Evolutionary conservation across 1,140 invertebrate species (phyloP), one percentile per base, ranked within the genome.

Genomic region (Aphelinus certus): DNA sequence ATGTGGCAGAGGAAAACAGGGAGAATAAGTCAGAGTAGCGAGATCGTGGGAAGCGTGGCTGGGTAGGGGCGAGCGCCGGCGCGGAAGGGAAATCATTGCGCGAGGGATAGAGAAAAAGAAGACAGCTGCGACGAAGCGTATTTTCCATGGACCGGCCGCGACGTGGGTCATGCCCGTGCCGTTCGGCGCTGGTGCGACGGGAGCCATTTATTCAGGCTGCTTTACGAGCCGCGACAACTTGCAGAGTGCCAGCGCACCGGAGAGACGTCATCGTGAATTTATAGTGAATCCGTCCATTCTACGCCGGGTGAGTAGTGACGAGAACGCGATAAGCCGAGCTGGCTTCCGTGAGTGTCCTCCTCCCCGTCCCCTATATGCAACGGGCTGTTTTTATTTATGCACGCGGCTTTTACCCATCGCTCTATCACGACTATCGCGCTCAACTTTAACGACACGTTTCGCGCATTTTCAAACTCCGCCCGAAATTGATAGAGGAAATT

Each of bases 241-340:
- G 42, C 49, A 43, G 56, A 66, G 45, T 9, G 42, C 51, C 46
- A 10, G 2, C 3, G 56, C 1, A n/a, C n/a, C 42, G n/a, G 9
- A 55, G 51, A 53, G 48, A 66, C 45, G 64, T 66, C 64, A 66
- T 66, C 43, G 51, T 43, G 64, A 66, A 66, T 66, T 66, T 66
- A 66, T 65, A 45, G 64, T 56, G 51, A 66, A 66, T 56, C 49
- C 64, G 42, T 66, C 51, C 49, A 46, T 66, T 51, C 61, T 9
- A 10, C 61, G 46, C 42, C 60, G 43, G 5, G 6, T 1, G 42
- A 2, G 26, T 1, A 48, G 61, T 63, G 61, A 63, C 61, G 64
- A 66, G 51, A 3, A 2, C 51, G 9, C 7, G 64, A 66, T 66
- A 66, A 66, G 64, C 64, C 64, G 43, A 66, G 9, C 49, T n/a